Evolutionary conservation across 2,113 vertebrate species (phyloP).

Genomic region (Pluvialis apricaria): DNA sequence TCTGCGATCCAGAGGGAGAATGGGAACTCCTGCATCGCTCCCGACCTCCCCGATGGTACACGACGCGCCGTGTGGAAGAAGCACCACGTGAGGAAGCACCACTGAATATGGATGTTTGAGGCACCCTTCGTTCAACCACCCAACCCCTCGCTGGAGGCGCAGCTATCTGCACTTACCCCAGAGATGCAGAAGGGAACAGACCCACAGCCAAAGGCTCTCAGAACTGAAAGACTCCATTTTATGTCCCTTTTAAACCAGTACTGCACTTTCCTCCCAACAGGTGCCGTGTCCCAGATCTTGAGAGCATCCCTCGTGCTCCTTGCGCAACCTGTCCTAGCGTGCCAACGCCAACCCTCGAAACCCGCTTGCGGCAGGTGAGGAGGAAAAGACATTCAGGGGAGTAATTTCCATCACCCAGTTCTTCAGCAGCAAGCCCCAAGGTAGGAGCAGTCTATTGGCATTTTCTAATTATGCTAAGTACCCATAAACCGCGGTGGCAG

Average conservation of each 20-base stretch:
- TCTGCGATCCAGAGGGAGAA: background rate
- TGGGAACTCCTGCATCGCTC: background rate
- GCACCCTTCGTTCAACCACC: background rate
- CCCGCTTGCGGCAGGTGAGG: background rate
- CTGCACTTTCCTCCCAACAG: background rate
- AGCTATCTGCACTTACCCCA: background rate
- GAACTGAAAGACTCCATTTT: background rate
- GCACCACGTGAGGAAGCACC: background rate
- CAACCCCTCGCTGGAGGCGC: background rate
- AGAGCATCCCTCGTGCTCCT: fast-evolving
- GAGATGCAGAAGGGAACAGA: background rate
- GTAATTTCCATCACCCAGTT: background rate
- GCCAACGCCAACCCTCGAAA: background rate
- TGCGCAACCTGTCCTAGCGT: fast-evolving
- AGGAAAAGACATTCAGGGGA: background rate
- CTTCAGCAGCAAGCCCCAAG: conserved; percentile 44
- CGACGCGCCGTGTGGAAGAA: fast-evolving
- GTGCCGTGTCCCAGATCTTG: background rate
- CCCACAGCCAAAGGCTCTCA: background rate
- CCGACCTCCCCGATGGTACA: background rate
- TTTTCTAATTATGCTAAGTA: conserved; percentile 39
- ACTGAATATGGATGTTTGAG: background rate
- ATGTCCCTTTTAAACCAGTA: background rate
- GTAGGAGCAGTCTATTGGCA: background rate
- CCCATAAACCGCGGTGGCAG: background rate